Conservation (phyloP, 2,888 invertebrate genomes). For the Archips xylosteana region DNA sequence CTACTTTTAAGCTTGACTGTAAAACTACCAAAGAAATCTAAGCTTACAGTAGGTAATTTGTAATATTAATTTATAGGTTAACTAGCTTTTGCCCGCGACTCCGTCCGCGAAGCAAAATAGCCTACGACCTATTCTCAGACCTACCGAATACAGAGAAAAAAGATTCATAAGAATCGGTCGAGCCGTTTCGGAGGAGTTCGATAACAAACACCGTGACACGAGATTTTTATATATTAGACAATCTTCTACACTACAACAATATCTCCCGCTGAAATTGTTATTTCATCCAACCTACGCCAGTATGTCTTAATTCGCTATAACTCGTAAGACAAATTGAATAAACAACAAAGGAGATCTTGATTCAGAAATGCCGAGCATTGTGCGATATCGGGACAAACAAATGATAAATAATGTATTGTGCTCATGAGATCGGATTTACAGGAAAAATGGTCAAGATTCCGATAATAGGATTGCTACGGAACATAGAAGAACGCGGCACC, state of each 20-base stretch:
- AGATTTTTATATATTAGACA: too few species aligned
- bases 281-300: conserved; percentile 11
- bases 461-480: conserved; percentile 16
- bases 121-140: too few species aligned
- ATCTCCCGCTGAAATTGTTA: neutral
- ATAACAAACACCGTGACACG: too few species aligned
- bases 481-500: neutral
- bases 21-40: neutral
- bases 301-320: conserved; percentile 28
- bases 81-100: too few species aligned
- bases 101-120: too few species aligned
- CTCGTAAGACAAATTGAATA: conserved; percentile 43
- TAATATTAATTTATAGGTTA: neutral
- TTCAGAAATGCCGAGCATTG: conserved; percentile 11
- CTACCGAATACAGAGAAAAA: too few species aligned
- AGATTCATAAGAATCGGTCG: too few species aligned
- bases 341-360: conserved; percentile 38
- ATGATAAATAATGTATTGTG: conserved; percentile 40
- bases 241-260: neutral
- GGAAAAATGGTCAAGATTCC: conserved; percentile 13
- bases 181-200: too few species aligned
- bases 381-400: conserved; percentile 32
- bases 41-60: too few species aligned
- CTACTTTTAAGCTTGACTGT: neutral
- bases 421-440: conserved; percentile 29